Evolutionary conservation across 2,888 invertebrate genomes (phyloP).

Genomic region (Tetragnatha montana): DNA sequence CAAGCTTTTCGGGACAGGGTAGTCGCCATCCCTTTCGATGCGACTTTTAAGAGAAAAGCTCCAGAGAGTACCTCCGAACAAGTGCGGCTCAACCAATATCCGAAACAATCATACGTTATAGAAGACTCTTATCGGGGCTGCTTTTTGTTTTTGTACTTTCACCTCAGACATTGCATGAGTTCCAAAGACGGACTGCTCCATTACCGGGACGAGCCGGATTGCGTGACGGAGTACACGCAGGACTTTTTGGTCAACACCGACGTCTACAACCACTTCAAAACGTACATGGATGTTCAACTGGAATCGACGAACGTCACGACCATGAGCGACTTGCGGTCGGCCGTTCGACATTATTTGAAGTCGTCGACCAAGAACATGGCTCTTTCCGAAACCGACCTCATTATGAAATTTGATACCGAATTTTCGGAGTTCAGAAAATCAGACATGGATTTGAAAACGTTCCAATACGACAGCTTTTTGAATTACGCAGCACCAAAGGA

Average conservation of each 20-base stretch:
- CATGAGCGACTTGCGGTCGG: conserved; percentile 24
- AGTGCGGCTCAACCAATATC: conserved; percentile 14
- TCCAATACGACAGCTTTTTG: background rate
- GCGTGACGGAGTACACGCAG: conserved; percentile 9
- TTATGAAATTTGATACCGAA: conserved; percentile 23
- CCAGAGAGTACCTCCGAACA: background rate
- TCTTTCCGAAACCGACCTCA: background rate
- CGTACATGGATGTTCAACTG: conserved; percentile 18
- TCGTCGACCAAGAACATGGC: conserved; percentile 10
- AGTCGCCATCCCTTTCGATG: background rate
- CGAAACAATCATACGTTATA: conserved; percentile 4
- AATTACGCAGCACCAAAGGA: background rate
- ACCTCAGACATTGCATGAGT: background rate
- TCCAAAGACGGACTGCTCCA: conserved; percentile 12
- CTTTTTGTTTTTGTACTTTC: conserved; percentile 2
- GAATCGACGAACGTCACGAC: background rate
- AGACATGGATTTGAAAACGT: background rate
- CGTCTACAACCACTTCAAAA: conserved; percentile 26
- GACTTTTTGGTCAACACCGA: conserved; percentile 25
- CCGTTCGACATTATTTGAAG: conserved; percentile 20
- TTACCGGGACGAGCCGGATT: conserved; percentile 12
- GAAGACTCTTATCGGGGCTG: conserved; percentile 6
- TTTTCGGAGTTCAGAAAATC: background rate
- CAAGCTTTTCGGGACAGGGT: conserved; percentile 13
- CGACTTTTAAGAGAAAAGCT: background rate